Evolutionary conservation across 2,888 invertebrate genomes (phyloP), one percentile per base, ranked within the genome.

Genomic region (Empis livida): DNA sequence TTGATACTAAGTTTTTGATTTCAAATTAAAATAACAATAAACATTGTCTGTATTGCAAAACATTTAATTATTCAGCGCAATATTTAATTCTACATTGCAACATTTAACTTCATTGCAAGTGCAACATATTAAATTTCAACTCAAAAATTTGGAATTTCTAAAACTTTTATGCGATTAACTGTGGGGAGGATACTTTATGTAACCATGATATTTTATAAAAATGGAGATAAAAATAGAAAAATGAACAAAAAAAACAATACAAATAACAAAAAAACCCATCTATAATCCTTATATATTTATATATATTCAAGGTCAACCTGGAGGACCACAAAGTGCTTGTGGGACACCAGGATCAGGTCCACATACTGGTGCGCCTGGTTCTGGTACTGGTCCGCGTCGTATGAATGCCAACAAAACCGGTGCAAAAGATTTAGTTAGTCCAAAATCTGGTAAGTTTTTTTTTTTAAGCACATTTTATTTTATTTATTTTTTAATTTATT

Each of bases 331-430:
- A 41, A 64, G 66, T 53, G 68, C 68, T 50, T 66, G 68, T 51
- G 69, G 68, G 49, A 69, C 68, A 46, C 68, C 69, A 17, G 67
- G 65, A 42, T 68, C 69, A 39, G 68, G 68, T 20, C 68, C 68
- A 43, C 63, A 66, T 50, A 63, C 67, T 31, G 67, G 68, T 14
- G 62, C 63, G 10, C 67, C 68, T 60, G 68, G 68, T 43, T 67
- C 68, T n/a, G 67, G 68, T 44, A 66, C 66, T 15, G 68, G 67
- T 42, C 68, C 68, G 37, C 59, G 68, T 39, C 64, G 68, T 47
- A 69, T 69, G 67, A 68, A 68, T 57, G 55, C 55, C 23, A 68
- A 69, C 55, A 68, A 69, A 61, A 68, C 69, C 47, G 53, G 55
- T 46, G 51, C 53, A 27, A 68, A 68, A 63, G 68, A 68, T 59